A percentile compares a stretch with the other conserved stretches of the same genome.
Conservation (phyloP, 2,113 vertebrate species). For the Pomatorhinus ruficollis region DNA sequence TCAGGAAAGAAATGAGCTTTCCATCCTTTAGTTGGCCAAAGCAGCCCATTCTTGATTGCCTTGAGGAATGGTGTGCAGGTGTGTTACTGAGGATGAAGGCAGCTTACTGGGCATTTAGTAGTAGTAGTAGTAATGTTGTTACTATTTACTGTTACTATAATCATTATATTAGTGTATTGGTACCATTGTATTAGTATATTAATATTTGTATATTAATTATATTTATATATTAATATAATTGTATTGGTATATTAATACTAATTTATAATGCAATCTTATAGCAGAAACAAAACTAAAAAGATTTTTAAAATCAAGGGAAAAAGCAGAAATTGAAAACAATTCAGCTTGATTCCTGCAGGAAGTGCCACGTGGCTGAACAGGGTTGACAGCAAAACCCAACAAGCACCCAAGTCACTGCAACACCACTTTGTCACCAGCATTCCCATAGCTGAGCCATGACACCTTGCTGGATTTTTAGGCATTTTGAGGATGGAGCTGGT, state of each 20-base stretch:
- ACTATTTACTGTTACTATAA: not conserved
- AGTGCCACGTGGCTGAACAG: not conserved
- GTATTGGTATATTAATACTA: not conserved
- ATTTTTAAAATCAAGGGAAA: not conserved
- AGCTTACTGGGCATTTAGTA: not conserved
- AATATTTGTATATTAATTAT: too few relatives aligned
- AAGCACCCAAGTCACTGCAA: not conserved
- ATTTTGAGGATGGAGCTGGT: accelerated
- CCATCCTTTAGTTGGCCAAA: not conserved
- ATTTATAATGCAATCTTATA: not conserved
- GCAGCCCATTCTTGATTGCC: not conserved
- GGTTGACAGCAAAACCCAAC: not conserved
- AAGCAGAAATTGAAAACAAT: not conserved
- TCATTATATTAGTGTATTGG: too few relatives aligned
- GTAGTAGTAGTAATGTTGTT: not conserved
- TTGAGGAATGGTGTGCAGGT: not conserved
- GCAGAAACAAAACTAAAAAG: not conserved
- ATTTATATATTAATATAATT: too few relatives aligned
- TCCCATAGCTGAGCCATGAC: not conserved
- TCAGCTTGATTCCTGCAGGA: not conserved
- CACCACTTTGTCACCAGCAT: not conserved
- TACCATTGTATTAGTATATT: too few relatives aligned
- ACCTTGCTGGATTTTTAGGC: not conserved
- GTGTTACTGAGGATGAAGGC: not conserved
- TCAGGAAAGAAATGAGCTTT: not conserved